Evolutionary conservation across 2,888 invertebrate genomes (phyloP).

Genomic region (Orgyia antiqua): DNA sequence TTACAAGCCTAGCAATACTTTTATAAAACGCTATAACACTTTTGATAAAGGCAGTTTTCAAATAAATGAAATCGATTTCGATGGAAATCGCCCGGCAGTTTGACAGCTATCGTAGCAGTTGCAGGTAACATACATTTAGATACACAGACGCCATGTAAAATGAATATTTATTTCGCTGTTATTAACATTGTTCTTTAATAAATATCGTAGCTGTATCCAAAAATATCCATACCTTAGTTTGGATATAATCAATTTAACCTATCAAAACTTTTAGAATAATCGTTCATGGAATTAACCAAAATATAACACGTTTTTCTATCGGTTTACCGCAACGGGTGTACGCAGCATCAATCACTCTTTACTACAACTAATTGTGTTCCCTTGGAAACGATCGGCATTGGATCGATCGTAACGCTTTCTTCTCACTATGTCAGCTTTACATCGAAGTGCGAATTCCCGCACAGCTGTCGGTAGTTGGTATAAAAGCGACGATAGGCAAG

Average conservation of each 20-base stretch:
- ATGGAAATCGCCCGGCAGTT: no score
- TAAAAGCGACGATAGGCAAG: constrained; percentile 38
- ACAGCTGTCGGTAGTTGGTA: constrained; percentile 35
- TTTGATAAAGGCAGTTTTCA: no score
- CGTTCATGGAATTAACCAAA: background rate
- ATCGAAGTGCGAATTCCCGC: constrained; percentile 48
- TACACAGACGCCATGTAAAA: no score
- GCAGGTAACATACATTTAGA: no score
- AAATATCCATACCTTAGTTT: background rate
- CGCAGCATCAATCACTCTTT: constrained; percentile 8
- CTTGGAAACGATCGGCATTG: constrained; percentile 36
- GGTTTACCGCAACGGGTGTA: constrained; percentile 2
- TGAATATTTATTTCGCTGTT: no score
- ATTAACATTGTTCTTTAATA: no score
- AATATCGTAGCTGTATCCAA: no score
- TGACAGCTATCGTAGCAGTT: no score
- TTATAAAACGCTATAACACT: no score
- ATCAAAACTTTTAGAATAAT: constrained; percentile 1
- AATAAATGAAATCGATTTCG: no score
- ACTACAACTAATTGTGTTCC: constrained; percentile 39
- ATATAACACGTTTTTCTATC: background rate
- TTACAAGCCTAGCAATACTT: no score
- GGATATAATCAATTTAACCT: background rate
- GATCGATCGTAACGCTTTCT: constrained; percentile 47
- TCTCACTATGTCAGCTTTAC: constrained; percentile 43